Percentiles rank a stretch among this genome's conserved stretches.
phyloP scores from a whole-genome alignment of 2,888 invertebrate genomes.

The Napeogenes inachia region DNA sequence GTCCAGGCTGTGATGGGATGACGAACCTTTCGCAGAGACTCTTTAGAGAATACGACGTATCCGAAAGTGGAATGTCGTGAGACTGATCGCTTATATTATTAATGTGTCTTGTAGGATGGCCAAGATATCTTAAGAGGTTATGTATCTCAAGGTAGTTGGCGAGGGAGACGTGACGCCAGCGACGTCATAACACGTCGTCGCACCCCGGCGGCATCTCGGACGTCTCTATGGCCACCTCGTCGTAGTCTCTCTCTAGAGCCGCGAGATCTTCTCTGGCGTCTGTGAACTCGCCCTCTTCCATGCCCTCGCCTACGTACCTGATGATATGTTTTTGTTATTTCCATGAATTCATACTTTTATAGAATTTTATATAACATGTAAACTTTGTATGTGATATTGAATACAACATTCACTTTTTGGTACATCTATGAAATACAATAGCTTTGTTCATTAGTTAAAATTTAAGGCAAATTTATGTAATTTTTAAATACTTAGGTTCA shows the following conservation, averaged over 20 bases:
- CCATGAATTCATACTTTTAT: not conserved
- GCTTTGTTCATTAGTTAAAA: too few species aligned
- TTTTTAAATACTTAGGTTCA: too few species aligned
- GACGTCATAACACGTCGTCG: conserved; percentile 62
- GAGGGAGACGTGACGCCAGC: not conserved
- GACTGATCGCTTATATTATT: not conserved
- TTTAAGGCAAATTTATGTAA: too few species aligned
- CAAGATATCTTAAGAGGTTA: not conserved
- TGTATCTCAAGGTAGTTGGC: not conserved
- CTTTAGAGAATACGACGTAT: not conserved
- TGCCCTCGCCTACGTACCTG: conserved; percentile 89
- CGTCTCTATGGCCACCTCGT: conserved; percentile 83
- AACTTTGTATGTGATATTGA: not conserved
- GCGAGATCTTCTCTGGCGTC: conserved; percentile 89
- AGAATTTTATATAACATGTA: not conserved
- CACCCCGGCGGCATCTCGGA: conserved; percentile 61
- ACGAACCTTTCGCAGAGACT: not conserved
- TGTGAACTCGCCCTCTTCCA: conserved; percentile 90
- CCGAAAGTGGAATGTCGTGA: not conserved
- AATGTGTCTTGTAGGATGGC: not conserved
- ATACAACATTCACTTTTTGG: too few species aligned
- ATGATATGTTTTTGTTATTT: conserved; percentile 3
- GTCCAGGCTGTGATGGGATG: conserved; percentile 4
- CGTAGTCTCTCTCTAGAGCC: conserved; percentile 84
- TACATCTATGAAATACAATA: too few species aligned